Evolutionary conservation across 2,888 invertebrate species (phyloP), one percentile per base, ranked within the genome.

Genomic region (Lithophane socia): DNA sequence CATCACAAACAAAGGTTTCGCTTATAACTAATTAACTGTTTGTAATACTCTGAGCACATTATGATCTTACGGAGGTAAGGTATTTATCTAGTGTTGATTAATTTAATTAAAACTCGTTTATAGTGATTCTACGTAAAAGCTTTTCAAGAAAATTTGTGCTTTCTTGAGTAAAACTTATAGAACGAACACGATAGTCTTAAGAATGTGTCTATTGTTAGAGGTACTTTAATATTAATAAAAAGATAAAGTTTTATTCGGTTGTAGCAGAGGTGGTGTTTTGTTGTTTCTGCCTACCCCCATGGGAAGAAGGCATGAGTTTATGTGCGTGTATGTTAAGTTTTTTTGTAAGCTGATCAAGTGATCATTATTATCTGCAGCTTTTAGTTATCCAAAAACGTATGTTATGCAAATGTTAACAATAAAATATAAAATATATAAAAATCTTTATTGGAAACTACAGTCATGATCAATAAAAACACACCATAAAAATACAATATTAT

Each of bases 1-100:
- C 60, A 70, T 64, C 54, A 56, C 78, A 73, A 82, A 85, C 83
- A 85, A 84, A 79, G 86, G 79, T 64, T 86, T 73, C 71, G 12
- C 24, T 82, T 64, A 58, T 72, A 77, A 64, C 71, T 70, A 82
- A 83, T 73, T 83, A 78, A 83, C 60, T 60, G 79, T 67, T 73
- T 49, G 66, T 77, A 52, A 83, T 82, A 68, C 42, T 68, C 9
- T 56, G 63, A 86, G 60, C 63, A 80, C 52, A 66, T 82, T 65
- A 75, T 63, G 47, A 70, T 49, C 18, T 44, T 18, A 49, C 16
- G 49, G 21, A 63, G 61, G 69, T n/a, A 21, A 73, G 24, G 29
- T 73, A 72, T 67, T 58, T 84, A 54, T 67, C 56, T 80, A 29
- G 61, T 37, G 61, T 67, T 80, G 9, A 64, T 72, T 84, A 66